Evolutionary conservation across 2,113 vertebrate species (phyloP).

Genomic region (Parus major): DNA sequence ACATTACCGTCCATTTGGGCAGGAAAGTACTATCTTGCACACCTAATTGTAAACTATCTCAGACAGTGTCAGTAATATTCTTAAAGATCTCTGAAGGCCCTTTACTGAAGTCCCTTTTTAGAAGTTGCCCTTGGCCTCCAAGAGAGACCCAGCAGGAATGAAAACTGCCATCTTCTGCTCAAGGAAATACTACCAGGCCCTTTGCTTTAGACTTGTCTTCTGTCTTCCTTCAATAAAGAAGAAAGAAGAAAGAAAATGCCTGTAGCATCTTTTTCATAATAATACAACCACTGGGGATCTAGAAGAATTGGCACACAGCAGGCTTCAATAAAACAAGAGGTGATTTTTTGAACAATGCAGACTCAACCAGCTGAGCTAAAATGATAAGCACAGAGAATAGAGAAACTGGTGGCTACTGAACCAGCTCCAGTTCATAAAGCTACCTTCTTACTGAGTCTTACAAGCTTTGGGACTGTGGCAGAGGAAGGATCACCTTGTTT

Average conservation of each 20-base stretch:
- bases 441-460: neutral
- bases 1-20: neutral
- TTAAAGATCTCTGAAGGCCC: neutral
- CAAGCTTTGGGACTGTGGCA: neutral
- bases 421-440: neutral
- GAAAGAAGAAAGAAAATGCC: neutral
- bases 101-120: neutral
- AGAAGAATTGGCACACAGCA: neutral
- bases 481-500: neutral
- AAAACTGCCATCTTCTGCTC: neutral
- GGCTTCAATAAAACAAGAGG: neutral
- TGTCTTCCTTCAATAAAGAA: neutral
- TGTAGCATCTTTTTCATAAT: neutral
- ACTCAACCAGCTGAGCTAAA: neutral
- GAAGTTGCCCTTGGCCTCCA: neutral
- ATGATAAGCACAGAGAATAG: neutral
- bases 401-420: neutral
- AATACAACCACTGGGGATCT: neutral
- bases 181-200: neutral
- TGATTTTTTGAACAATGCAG: neutral
- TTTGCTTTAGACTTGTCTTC: neutral
- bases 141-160: neutral
- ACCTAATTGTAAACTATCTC: neutral
- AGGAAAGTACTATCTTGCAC: neutral
- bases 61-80: neutral